phyloP scores from a whole-genome alignment of 2,113 vertebrate genomes.

The Steatornis caripensis region DNA sequence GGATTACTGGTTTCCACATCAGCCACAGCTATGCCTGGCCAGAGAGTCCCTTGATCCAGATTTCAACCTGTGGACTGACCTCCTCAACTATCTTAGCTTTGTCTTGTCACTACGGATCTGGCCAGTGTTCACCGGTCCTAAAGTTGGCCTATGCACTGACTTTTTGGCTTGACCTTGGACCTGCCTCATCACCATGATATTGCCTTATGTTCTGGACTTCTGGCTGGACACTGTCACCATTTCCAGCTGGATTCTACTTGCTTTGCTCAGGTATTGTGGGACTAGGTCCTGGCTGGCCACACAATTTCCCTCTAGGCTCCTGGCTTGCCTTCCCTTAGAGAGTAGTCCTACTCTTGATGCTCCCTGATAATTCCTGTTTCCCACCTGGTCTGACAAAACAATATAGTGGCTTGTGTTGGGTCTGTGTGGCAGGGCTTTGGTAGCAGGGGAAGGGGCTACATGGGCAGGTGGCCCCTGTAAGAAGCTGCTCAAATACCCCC shows the following conservation, averaged over 20 bases:
- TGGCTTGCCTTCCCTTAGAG: not conserved
- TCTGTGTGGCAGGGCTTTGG: too few relatives aligned
- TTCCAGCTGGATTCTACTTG: not conserved
- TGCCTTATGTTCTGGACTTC: not conserved
- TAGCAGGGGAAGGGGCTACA: too few relatives aligned
- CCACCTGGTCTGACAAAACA: not conserved
- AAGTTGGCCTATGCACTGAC: not conserved
- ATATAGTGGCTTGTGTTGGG: too few relatives aligned
- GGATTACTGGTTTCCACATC: not conserved
- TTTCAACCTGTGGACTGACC: not conserved
- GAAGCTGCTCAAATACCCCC: too few relatives aligned
- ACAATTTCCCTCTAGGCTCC: not conserved
- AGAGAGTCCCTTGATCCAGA: not conserved
- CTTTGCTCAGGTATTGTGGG: not conserved
- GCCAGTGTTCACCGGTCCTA: not conserved
- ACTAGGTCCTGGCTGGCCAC: not conserved
- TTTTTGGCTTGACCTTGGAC: not conserved
- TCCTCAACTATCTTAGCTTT: not conserved
- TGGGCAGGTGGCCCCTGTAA: too few relatives aligned
- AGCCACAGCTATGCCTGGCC: not conserved
- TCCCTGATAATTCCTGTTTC: not conserved
- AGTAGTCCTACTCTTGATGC: not conserved
- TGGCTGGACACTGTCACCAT: not conserved
- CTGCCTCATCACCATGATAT: not conserved
- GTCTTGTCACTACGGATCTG: not conserved